These are phyloP conservation scores for Noctua janthina DNA, from an alignment of 2,888 invertebrate genomes.

Conservation along the genomic window DNA sequence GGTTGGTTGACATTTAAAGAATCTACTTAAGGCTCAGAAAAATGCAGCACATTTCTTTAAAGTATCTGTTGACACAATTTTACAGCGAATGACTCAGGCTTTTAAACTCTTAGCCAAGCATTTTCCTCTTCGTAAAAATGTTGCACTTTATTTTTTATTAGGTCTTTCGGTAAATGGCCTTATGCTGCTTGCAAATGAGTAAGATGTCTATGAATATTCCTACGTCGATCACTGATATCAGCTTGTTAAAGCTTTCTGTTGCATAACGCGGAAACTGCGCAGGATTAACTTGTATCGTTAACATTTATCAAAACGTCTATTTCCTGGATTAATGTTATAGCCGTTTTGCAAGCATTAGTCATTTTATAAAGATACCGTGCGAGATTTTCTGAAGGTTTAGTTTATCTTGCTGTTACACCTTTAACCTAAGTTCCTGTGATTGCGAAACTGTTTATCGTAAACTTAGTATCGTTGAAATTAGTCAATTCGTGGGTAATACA, in stretches of 20 bases:
- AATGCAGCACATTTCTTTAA: constrained; percentile 22
- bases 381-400: constrained; percentile 19
- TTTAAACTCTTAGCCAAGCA: constrained; percentile 10
- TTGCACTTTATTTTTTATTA: constrained; percentile 8
- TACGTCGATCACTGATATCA: constrained; percentile 46
- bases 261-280: constrained; percentile 55
- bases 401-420: constrained; percentile 1
- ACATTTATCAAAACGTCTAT: constrained; percentile 58
- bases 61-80: constrained; percentile 33
- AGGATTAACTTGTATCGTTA: constrained; percentile 57
- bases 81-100: constrained; percentile 18
- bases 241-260: constrained; percentile 53
- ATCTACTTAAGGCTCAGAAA: constrained; percentile 2
- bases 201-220: constrained; percentile 35
- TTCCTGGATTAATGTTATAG: constrained; percentile 58
- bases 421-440: constrained; percentile 19
- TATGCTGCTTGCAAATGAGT: neutral
- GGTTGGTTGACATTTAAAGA: constrained; percentile 10
- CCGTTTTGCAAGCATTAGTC: constrained; percentile 44
- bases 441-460: constrained; percentile 6
- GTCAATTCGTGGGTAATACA: neutral
- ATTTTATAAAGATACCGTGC: constrained; percentile 20
- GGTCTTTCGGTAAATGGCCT: neutral
- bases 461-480: neutral
- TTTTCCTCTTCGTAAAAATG: constrained; percentile 10